Percentiles rank a stretch among this genome's conserved stretches.
Conservation (phyloP, 2,888 invertebrate species). For the Acronicta psi region DNA sequence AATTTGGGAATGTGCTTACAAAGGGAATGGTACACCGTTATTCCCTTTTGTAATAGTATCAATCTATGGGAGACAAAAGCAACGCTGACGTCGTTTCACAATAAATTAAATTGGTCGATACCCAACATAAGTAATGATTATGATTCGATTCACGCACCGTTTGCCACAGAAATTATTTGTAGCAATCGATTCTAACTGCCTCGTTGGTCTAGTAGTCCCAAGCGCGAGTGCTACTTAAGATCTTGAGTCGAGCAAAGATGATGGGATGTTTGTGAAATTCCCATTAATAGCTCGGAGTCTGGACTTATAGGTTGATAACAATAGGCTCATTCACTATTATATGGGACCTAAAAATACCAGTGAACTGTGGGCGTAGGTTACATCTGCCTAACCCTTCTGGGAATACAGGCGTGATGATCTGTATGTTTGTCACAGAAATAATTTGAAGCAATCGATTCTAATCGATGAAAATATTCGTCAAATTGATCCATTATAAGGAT, state of each 20-base stretch:
- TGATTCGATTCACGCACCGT: slow-evolving; percentile 35
- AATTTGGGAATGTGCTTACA: slow-evolving; percentile 61
- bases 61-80: slow-evolving; percentile 56
- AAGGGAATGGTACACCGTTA: slow-evolving; percentile 50
- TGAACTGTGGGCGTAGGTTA: too few relatives aligned
- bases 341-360: too few relatives aligned
- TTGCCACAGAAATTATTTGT: slow-evolving; percentile 30
- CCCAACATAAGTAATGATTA: slow-evolving; percentile 41
- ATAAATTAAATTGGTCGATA: slow-evolving; percentile 57
- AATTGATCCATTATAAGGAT: slow-evolving; percentile 21
- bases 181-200: slow-evolving; percentile 1
- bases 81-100: slow-evolving; percentile 39
- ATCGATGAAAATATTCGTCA: slow-evolving; percentile 21
- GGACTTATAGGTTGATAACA: too few relatives aligned
- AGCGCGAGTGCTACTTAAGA: too few relatives aligned
- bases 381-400: too few relatives aligned
- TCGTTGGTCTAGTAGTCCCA: too few relatives aligned
- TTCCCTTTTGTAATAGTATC: slow-evolving; percentile 58
- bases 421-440: too few relatives aligned
- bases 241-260: too few relatives aligned
- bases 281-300: too few relatives aligned
- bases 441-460: slow-evolving; percentile 9
- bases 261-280: too few relatives aligned
- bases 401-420: too few relatives aligned
- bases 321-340: too few relatives aligned